Evolutionary conservation across 1,140 invertebrate genomes (phyloP), one percentile per base, ranked within the genome.

Genomic region (Dreissena rostriformis): DNA sequence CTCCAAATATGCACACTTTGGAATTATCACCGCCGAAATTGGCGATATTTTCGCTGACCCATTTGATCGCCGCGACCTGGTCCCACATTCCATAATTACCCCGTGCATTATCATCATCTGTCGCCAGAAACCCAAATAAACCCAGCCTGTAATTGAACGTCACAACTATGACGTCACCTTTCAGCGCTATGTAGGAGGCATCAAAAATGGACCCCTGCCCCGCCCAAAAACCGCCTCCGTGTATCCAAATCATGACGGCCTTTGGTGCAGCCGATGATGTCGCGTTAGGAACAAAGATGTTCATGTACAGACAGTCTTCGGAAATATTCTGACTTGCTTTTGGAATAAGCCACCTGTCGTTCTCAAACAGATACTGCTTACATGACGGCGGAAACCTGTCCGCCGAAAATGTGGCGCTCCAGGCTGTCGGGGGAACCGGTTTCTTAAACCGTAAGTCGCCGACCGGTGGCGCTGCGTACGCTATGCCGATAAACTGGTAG

Each of bases 271-370:
- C 39, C 39, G 39, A 39, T 39, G 39, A 39, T 39, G 39, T 39
- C 39, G 39, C 81, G 96, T 94, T n/a, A 4, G 97, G 97, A 87
- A 96, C 91, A 93, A 94, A 95, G n/a, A 99, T 96, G 93, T 98
- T 99, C 74, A 99, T 95, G 92, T 98, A 98, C 14, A 99, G 95
- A 93, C 98, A 99, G 94, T 99, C 98, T 95, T 99, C 98, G 19
- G 84, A 86, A 57, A 73, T 77, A 24, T 72, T 49, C 22, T 15
- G 49, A 29, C 77, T 61, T 39, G 2, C 39, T 39, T 39, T 39
- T 6, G 57, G 57, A n/a, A 86, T 24, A 5, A 81, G 71, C 72
- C 63, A 82, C 51, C 19, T 72, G n/a, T 72, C 67, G 29, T 80
- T 82, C 28, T 29, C 19, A 1, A 82, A 65, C 0, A 86, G 26